A percentile compares a stretch with the other conserved stretches of the same genome.
Evolutionary conservation across 2,797 vertebrate species (phyloP).

Genomic region (Hozukius guyotensis): DNA sequence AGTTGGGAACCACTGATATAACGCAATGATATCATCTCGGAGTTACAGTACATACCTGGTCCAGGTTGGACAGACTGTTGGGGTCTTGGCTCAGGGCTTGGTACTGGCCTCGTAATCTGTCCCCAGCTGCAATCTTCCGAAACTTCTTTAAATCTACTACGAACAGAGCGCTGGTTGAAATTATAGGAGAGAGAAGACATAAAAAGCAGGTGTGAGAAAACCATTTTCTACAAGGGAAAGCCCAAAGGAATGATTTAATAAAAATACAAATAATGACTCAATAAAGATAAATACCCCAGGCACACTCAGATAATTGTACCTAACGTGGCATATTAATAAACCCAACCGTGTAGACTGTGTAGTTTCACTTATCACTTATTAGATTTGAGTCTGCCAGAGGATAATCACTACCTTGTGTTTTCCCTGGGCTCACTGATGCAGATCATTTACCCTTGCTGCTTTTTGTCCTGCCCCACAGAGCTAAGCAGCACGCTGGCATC

Average conservation of each 20-base stretch:
- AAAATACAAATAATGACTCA: slow-evolving; percentile 18
- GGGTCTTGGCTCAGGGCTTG: slow-evolving; percentile 97
- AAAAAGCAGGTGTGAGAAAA: slow-evolving; percentile 23
- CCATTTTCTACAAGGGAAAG: slow-evolving; percentile 3
- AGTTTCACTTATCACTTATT: slow-evolving; percentile 30
- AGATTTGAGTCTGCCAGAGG: slow-evolving; percentile 22
- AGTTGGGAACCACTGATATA: background rate
- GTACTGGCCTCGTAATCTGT: slow-evolving; percentile 94
- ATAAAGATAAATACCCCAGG: slow-evolving; percentile 25
- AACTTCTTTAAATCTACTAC: slow-evolving; percentile 97
- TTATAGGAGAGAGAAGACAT: background rate
- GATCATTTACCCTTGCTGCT: slow-evolving; percentile 18
- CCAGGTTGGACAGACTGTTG: slow-evolving; percentile 96
- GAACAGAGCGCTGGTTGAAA: slow-evolving; percentile 89
- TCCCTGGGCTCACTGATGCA: slow-evolving; percentile 12
- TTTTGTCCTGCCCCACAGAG: slow-evolving; percentile 30
- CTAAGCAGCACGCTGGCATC: slow-evolving; percentile 26
- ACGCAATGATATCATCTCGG: background rate
- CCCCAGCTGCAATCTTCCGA: slow-evolving; percentile 94
- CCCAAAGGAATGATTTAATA: slow-evolving; percentile 2
- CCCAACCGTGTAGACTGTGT: background rate
- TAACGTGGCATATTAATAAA: slow-evolving; percentile 31
- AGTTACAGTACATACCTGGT: slow-evolving; percentile 85
- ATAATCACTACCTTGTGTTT: slow-evolving; percentile 14
- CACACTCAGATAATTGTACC: slow-evolving; percentile 14